phyloP scores from a whole-genome alignment of 1,140 invertebrate genomes.

The Musca domestica region DNA sequence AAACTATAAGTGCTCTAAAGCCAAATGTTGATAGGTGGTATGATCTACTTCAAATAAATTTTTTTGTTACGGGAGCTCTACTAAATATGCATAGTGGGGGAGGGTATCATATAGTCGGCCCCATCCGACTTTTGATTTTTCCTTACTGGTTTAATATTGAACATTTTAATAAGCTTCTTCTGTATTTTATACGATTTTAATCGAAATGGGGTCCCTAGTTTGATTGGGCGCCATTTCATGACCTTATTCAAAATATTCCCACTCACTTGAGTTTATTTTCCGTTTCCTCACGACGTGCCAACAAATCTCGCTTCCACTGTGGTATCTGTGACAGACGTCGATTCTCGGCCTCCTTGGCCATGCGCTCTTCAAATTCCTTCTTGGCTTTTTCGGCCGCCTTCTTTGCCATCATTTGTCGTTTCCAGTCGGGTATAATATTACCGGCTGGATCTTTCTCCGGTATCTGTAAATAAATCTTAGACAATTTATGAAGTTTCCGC shows the following conservation, averaged over 20 bases:
- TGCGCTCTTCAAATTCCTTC: constrained; percentile 82
- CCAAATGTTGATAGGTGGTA: too few species aligned
- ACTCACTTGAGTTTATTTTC: constrained; percentile 69
- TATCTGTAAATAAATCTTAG: constrained; percentile 65
- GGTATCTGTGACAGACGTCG: constrained; percentile 83
- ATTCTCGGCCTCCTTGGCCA: constrained; percentile 80
- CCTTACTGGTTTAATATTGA: too few species aligned
- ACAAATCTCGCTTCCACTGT: constrained; percentile 86
- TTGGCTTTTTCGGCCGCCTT: constrained; percentile 89
- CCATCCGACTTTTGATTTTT: too few species aligned
- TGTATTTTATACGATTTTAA: too few species aligned
- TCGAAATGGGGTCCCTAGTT: too few species aligned
- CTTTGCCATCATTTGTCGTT: constrained; percentile 89
- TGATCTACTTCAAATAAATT: too few species aligned
- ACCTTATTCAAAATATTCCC: neutral
- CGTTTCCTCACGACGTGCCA: constrained; percentile 76
- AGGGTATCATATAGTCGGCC: too few species aligned
- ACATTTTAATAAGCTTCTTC: too few species aligned
- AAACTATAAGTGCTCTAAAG: too few species aligned
- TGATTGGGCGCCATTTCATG: neutral
- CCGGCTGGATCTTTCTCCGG: constrained; percentile 86
- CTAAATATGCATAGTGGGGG: too few species aligned
- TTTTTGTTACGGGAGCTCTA: too few species aligned
- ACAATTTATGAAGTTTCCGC: constrained; percentile 24
- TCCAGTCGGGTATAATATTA: constrained; percentile 88